Conservation (phyloP, 2,113 vertebrate genomes). For the Condylura cristata region DNA sequence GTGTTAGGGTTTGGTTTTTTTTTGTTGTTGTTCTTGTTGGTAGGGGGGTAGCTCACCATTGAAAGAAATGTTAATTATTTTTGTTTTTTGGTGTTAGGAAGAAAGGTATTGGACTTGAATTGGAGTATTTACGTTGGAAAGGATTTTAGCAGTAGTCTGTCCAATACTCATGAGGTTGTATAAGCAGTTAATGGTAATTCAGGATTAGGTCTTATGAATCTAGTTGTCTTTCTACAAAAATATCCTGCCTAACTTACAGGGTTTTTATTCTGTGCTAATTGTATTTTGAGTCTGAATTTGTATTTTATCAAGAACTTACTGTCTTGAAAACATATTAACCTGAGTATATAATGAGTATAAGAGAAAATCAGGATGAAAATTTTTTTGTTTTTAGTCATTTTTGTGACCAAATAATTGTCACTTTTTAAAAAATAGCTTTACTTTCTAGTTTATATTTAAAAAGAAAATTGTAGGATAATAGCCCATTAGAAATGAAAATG, state of each 20-base stretch:
- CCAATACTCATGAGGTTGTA: neutral
- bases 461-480: constrained; percentile 23
- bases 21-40: neutral
- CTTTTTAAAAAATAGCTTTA: neutral
- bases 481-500: constrained; percentile 30
- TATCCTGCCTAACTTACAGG: neutral
- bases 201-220: neutral
- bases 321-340: neutral
- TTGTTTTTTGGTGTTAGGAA: neutral
- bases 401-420: neutral
- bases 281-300: neutral
- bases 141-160: neutral
- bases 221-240: neutral
- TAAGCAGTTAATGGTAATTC: neutral
- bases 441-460: constrained; percentile 35
- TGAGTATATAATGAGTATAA: too few relatives aligned
- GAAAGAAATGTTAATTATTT: neutral
- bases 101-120: constrained; percentile 28
- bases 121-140: constrained; percentile 32
- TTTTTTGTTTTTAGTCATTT: neutral
- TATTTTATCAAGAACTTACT: constrained; percentile 38
- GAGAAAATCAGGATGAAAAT: neutral
- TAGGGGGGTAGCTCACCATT: neutral
- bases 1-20: too few relatives aligned
- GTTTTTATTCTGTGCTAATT: neutral